Evolutionary conservation across 1,140 invertebrate species (phyloP).

Genomic region (Vanessa atalanta): DNA sequence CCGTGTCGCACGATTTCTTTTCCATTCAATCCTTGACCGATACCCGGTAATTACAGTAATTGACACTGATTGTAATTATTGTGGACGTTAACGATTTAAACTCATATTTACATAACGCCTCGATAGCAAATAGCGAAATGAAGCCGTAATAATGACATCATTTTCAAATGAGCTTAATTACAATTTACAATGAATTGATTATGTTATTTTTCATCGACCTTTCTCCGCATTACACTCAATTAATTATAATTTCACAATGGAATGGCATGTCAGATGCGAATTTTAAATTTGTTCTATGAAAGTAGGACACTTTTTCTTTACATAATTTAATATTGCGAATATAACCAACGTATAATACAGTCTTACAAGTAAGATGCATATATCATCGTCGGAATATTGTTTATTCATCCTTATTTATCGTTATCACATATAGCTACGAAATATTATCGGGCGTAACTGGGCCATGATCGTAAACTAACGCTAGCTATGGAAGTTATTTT

Average conservation of each 20-base stretch:
- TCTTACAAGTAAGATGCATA: slow-evolving; percentile 1
- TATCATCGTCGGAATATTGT: slow-evolving; percentile 9
- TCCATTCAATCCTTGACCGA: slow-evolving; percentile 50
- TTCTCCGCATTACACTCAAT: slow-evolving; percentile 14
- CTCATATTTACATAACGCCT: slow-evolving; percentile 26
- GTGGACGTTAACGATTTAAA: slow-evolving; percentile 23
- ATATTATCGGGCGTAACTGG: slow-evolving; percentile 29
- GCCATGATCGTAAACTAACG: slow-evolving; percentile 37
- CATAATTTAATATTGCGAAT: background rate
- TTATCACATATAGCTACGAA: slow-evolving; percentile 17
- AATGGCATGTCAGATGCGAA: slow-evolving; percentile 8
- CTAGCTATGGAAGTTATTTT: slow-evolving; percentile 43
- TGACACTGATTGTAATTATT: slow-evolving; percentile 28
- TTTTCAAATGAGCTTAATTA: slow-evolving; percentile 16
- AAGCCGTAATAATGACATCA: slow-evolving; percentile 14
- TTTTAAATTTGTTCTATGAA: background rate
- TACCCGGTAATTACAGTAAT: slow-evolving; percentile 30
- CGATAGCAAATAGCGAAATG: slow-evolving; percentile 17
- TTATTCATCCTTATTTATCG: slow-evolving; percentile 26
- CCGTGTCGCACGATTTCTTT: slow-evolving; percentile 57
- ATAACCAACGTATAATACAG: background rate
- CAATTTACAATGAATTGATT: slow-evolving; percentile 14
- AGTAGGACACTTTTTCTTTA: background rate
- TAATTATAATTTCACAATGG: slow-evolving; percentile 3
- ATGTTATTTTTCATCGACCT: slow-evolving; percentile 17